Evolutionary conservation across 2,797 vertebrate species (phyloP), one percentile per base, ranked within the genome.

Genomic region (Peromyscus eremicus): DNA sequence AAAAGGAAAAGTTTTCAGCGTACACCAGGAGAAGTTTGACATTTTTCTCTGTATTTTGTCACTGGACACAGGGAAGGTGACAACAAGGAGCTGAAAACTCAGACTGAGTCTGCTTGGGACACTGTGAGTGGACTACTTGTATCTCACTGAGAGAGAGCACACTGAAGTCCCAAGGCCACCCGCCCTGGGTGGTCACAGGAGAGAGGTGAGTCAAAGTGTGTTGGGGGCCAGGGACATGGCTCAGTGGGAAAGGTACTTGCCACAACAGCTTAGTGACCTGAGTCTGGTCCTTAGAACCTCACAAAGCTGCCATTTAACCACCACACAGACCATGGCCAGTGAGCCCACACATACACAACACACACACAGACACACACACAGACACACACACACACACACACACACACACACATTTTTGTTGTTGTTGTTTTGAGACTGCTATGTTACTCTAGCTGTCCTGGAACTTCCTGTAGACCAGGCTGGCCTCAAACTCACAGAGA

Each of bases 121-220:
- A 57, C 29, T 17, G 27, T n/a, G 27, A 34, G 27, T 25, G 13
- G n/a, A 73, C 62, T 23, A 80, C 57, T 29, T 6, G 2, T 46
- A 2, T 91, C 52, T 52, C 23, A 19, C 89, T 27, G 3, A 40
- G 46, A 43, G 92, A 1, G 43, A 11, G 77, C 25, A 21, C 55
- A 34, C 17, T 8, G 19, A n/a, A 21, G 62, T 16, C 23, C 21
- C 17, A 5, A 3, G 0, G 21, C 37, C 5, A 46, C 46, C 40
- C 37, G 13, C 25, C 0, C 0, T 0, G 14, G 40, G 21, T 14
- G 32, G n/a, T 64, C 29, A 62, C 57, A 46, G 40, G 11, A 46
- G 32, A 46, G 11, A 49, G 43, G 62, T 85, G 55, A 75, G 52
- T n/a, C 62, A 23, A n/a, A 66, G 8, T 12, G 32, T 11, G 49